These are phyloP conservation scores for Planococcus citri DNA, from an alignment of 1,140 invertebrate species.

Conservation along the genomic window DNA sequence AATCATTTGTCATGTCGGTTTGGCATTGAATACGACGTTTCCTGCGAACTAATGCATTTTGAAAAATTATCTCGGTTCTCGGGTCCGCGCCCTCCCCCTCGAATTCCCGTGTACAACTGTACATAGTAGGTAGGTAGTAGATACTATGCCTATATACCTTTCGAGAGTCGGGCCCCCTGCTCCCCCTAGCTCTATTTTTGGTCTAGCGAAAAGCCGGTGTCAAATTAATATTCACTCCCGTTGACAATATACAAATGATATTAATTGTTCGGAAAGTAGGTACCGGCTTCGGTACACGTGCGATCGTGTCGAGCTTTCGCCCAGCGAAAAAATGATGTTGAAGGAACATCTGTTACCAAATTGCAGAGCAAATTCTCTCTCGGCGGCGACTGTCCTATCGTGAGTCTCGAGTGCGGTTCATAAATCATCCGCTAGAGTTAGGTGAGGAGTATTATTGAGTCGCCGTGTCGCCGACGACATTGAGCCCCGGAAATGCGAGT, in stretches of 20 bases:
- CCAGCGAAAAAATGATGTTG: too few species aligned
- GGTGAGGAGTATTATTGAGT: too few species aligned
- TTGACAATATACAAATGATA: slow-evolving; percentile 3
- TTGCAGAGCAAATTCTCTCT: too few species aligned
- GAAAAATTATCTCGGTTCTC: not conserved
- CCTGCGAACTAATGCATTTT: slow-evolving; percentile 1
- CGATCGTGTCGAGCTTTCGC: not conserved
- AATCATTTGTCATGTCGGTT: slow-evolving; percentile 2
- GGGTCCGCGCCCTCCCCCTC: too few species aligned
- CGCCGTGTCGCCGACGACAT: too few species aligned
- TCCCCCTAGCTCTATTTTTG: not conserved
- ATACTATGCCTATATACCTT: not conserved
- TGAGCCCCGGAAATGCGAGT: too few species aligned
- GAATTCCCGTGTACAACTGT: too few species aligned
- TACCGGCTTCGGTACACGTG: not conserved
- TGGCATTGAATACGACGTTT: slow-evolving; percentile 1
- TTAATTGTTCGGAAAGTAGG: not conserved
- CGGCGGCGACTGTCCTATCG: too few species aligned
- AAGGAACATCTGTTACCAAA: too few species aligned
- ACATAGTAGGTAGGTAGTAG: too few species aligned
- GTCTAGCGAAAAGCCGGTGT: not conserved
- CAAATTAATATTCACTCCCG: not conserved
- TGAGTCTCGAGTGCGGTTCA: too few species aligned
- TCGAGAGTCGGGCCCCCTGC: not conserved
- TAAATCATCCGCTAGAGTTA: too few species aligned